A percentile compares a stretch with the other conserved stretches of the same genome.
Evolutionary conservation across 2,888 invertebrate species (phyloP).

Genomic region (Nephrotoma flavescens): DNA sequence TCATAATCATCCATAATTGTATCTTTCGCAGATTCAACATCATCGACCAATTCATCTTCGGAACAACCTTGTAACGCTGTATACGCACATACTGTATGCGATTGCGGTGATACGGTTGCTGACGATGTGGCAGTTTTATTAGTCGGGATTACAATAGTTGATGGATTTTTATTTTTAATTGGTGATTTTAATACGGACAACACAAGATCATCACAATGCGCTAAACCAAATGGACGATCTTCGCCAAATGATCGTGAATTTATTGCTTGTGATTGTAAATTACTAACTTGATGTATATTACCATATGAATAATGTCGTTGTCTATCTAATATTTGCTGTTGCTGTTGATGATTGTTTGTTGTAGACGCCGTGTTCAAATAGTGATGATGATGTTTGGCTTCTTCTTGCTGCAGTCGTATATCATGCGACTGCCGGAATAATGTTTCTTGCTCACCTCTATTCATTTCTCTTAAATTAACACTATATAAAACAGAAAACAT

Average conservation of each 20-base stretch:
- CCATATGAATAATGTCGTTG: constrained; percentile 20
- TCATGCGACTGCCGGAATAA: constrained; percentile 45
- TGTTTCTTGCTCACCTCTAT: constrained; percentile 46
- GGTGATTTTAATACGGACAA: constrained; percentile 45
- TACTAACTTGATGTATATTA: constrained; percentile 21
- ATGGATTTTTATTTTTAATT: constrained; percentile 20
- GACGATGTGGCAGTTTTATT: constrained; percentile 7
- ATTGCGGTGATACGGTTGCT: constrained; percentile 10
- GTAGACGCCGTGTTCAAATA: constrained; percentile 16
- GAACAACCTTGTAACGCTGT: constrained; percentile 16
- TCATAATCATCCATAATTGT: constrained; percentile 10
- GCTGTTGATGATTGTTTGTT: constrained; percentile 15
- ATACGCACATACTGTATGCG: constrained; percentile 15
- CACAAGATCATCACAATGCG: constrained; percentile 36
- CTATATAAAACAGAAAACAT: constrained; percentile 35
- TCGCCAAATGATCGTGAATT: constrained; percentile 17
- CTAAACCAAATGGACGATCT: constrained; percentile 15
- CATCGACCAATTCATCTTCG: constrained; percentile 21
- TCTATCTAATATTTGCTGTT: constrained; percentile 11
- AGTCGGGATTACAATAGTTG: background rate
- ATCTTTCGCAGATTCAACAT: constrained; percentile 19
- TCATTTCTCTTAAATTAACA: constrained; percentile 36
- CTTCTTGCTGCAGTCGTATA: constrained; percentile 24
- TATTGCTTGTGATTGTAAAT: constrained; percentile 15
- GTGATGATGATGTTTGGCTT: constrained; percentile 12